Evolutionary conservation across 2,113 vertebrate species (phyloP), one percentile per base, ranked within the genome.

Genomic region (Pygoscelis adeliae): DNA sequence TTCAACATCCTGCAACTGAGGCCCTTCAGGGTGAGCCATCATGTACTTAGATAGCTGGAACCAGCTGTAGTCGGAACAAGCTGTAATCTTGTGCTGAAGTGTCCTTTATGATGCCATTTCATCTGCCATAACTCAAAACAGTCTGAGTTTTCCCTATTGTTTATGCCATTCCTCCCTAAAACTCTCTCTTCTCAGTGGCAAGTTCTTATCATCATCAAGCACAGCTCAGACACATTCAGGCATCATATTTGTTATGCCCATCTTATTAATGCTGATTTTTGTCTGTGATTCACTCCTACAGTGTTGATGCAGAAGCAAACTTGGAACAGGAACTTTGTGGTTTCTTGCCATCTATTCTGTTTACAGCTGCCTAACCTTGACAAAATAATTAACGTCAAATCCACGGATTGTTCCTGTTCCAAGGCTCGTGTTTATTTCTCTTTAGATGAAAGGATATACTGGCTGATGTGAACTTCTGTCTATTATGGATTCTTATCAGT

Each of bases 21-120:
- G 30, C 11, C 52, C 11, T 30, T 83, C 46, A 34, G 53, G 15
- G 13, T 55, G 10, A 83, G 10, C 15, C 29, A 29, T 30, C 13
- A 14, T 1, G 5, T 46, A n/a, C 66, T 74, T 16, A 63, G 50
- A 58, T 44, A 38, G 17, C 47, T 49, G 59, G 49, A 73, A 63
- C 15, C 0, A 0, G 11, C 15, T 67, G 61, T 19, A 62, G 23
- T 30, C 3, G 5, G 25, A 81, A 84, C 18, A 79, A 2, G 0
- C 65, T 65, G 10, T 79, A 62, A 46, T 67, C 53, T 46, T 19
- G 10, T 49, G 11, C 20, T 83, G 59, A 58, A 58, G 29, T 32
- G 50, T 66, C 50, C 81, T 74, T 62, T 59, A 23, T 40, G 52
- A 3, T 69, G 44, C 32, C 29, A 25, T 47, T 79, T 56, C 9